These are phyloP conservation scores for Nannoperca obscura DNA, from an alignment of 2,797 vertebrate genomes.

Conservation along the genomic window DNA sequence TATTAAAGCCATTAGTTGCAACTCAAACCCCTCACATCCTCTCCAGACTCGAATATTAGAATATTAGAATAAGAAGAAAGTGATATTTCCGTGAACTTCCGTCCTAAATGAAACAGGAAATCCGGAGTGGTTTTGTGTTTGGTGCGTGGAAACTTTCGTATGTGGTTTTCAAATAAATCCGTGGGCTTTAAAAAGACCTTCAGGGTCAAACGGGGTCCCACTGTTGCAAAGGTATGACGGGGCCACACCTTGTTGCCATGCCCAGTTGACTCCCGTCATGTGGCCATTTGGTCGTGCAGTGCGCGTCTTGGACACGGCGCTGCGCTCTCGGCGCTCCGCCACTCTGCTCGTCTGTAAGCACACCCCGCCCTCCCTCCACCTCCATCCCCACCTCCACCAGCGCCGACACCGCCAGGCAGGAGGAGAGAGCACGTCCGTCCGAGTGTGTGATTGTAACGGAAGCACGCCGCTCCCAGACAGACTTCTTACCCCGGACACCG, in stretches of 20 bases:
- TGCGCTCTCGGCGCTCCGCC: slow-evolving; percentile 74
- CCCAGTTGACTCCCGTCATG: slow-evolving; percentile 16
- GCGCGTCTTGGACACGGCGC: slow-evolving; percentile 77
- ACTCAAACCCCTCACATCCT: neutral
- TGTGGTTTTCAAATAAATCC: neutral
- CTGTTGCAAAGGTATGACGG: neutral
- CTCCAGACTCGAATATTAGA: no score
- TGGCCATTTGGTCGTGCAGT: slow-evolving; percentile 65
- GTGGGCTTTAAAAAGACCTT: neutral
- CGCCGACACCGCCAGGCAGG: slow-evolving; percentile 30
- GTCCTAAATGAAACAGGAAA: neutral
- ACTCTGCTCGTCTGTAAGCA: slow-evolving; percentile 40
- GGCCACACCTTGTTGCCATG: slow-evolving; percentile 50
- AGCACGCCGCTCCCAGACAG: slow-evolving; percentile 24
- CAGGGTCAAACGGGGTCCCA: slow-evolving; percentile 6
- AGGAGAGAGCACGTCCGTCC: slow-evolving; percentile 30
- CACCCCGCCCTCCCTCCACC: slow-evolving; percentile 52
- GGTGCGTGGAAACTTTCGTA: no score
- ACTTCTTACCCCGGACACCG: slow-evolving; percentile 26
- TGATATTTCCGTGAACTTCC: neutral
- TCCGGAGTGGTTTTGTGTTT: no score
- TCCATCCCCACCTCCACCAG: slow-evolving; percentile 46
- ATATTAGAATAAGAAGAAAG: no score
- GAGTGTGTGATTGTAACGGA: slow-evolving; percentile 14
- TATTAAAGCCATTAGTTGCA: neutral